These are phyloP conservation scores for Irena cyanogastra DNA, from an alignment of 2,113 vertebrate genomes.

Conservation along the genomic window DNA sequence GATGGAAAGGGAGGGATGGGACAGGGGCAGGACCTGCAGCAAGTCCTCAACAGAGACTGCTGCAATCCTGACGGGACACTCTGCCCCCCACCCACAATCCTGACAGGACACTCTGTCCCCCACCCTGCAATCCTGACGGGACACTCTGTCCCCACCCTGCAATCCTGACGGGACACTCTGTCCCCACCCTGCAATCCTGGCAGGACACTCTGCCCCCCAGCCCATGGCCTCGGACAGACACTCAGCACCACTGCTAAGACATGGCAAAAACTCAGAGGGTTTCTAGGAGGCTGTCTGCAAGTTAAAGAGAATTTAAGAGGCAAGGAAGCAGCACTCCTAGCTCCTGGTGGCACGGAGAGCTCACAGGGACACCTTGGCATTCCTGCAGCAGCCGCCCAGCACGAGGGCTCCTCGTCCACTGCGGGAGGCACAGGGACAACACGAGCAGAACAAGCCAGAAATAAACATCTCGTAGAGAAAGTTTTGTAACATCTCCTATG, in stretches of 20 bases:
- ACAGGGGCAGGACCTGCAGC: not conserved
- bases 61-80: not conserved
- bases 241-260: not conserved
- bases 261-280: accelerated
- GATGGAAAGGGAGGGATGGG: not conserved
- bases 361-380: accelerated
- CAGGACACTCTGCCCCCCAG: not conserved
- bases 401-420: not conserved
- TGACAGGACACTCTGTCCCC: not conserved
- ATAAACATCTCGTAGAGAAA: conserved; percentile 8
- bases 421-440: not conserved
- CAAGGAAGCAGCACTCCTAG: not conserved
- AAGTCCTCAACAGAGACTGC: not conserved
- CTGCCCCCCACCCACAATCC: not conserved
- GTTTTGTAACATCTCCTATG: conserved; percentile 36
- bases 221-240: accelerated
- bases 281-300: not conserved
- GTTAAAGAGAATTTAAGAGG: not conserved
- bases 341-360: not conserved
- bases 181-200: not conserved
- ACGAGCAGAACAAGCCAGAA: not conserved
- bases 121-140: not conserved
- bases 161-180: not conserved
- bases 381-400: not conserved
- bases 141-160: no score